Evolutionary conservation across 2,888 invertebrate species (phyloP).

Genomic region (Hofmannophila pseudospretella): DNA sequence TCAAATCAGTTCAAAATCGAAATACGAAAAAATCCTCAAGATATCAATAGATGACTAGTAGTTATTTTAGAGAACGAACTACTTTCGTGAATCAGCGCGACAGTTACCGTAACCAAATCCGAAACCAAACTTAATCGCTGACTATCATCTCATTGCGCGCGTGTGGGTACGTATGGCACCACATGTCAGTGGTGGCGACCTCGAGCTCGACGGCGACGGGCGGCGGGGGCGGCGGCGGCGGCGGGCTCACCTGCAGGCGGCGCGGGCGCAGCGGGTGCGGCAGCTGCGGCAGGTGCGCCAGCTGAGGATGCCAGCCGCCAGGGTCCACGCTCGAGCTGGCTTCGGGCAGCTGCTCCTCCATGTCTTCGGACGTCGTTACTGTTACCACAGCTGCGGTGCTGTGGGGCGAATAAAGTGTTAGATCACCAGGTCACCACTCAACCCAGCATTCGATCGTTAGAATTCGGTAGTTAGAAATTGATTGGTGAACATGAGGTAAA

Average conservation of each 20-base stretch:
- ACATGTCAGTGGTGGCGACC: constrained; percentile 66
- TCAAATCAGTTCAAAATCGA: no score
- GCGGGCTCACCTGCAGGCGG: constrained; percentile 34
- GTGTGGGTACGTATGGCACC: constrained; percentile 38
- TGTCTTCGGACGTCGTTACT: constrained; percentile 31
- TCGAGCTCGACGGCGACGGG: constrained; percentile 67
- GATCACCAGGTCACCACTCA: no score
- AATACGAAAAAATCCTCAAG: no score
- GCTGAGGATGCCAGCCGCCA: constrained; percentile 53
- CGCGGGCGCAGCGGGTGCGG: constrained; percentile 23
- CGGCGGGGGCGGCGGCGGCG: constrained; percentile 39
- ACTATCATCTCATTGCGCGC: constrained; percentile 3
- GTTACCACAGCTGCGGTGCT: constrained; percentile 37
- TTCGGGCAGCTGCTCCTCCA: constrained; percentile 18
- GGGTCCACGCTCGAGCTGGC: constrained; percentile 11
- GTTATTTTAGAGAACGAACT: no score
- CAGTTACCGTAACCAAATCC: no score
- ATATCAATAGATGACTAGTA: no score
- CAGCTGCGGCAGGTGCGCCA: constrained; percentile 24
- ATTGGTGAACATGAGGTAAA: no score
- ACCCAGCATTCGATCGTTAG: no score
- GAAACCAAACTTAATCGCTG: constrained; percentile 2
- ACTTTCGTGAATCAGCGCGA: no score
- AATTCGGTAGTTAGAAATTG: no score
- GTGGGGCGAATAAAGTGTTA: no score